These are phyloP conservation scores for Sebastes alutus DNA, from an alignment of 2,797 vertebrate genomes.

Conservation along the genomic window DNA sequence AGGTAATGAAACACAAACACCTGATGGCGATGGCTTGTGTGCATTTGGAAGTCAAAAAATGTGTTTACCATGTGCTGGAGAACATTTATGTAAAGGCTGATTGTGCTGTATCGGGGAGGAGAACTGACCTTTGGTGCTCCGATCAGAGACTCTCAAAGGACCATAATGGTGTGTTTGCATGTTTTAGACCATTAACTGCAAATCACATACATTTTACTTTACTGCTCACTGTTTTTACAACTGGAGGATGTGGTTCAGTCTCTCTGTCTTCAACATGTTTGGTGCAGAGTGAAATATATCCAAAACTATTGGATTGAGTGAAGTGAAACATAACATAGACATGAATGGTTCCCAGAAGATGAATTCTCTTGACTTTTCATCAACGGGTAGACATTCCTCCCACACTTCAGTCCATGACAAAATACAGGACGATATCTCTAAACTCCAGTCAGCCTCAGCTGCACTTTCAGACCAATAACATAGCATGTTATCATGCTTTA, in stretches of 20 bases:
- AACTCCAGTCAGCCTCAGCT: neutral
- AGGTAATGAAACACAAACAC: conserved; percentile 76
- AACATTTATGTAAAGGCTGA: conserved; percentile 52
- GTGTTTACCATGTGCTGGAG: conserved; percentile 47
- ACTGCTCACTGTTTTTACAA: neutral
- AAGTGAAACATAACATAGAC: neutral
- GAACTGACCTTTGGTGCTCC: conserved; percentile 35
- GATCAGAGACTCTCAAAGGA: conserved; percentile 28
- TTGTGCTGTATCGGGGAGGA: conserved; percentile 35
- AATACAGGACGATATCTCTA: neutral
- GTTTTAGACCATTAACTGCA: conserved; percentile 43
- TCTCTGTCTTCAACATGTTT: neutral
- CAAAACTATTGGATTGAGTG: neutral
- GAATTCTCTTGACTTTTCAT: neutral
- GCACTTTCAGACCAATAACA: neutral
- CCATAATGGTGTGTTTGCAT: conserved; percentile 5
- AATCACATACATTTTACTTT: conserved; percentile 11
- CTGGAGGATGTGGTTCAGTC: neutral
- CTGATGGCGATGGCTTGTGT: conserved; percentile 45
- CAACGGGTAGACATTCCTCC: neutral
- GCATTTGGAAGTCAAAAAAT: conserved; percentile 47
- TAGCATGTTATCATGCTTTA: neutral
- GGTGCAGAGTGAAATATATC: neutral
- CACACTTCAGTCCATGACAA: neutral
- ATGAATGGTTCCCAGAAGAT: neutral